These are phyloP conservation scores for Aspidoscelis tigris DNA, from an alignment of 2,113 vertebrate genomes.

Conservation along the genomic window DNA sequence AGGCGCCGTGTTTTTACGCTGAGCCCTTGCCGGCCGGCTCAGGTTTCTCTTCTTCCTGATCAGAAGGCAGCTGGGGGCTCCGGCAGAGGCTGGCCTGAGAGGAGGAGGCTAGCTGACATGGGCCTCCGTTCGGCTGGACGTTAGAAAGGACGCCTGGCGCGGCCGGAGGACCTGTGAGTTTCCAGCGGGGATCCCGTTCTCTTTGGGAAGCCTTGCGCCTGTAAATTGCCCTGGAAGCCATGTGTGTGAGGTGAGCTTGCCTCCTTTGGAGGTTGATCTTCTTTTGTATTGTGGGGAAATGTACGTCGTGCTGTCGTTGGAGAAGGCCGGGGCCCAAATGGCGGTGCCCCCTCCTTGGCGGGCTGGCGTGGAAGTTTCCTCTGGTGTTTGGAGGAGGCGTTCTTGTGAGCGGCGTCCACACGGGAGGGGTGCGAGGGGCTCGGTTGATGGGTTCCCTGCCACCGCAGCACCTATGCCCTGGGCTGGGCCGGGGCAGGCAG, in stretches of 20 bases:
- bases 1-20: not conserved
- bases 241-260: not conserved
- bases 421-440: not conserved
- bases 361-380: too few relatives aligned
- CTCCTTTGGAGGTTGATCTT: too few relatives aligned
- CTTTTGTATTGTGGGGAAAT: too few relatives aligned
- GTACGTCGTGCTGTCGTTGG: too few relatives aligned
- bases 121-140: not conserved
- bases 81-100: conserved; percentile 8
- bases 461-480: not conserved
- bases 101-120: not conserved
- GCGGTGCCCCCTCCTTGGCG: too few relatives aligned
- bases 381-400: not conserved
- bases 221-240: not conserved
- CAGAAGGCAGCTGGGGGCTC: fast-evolving
- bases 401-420: fast-evolving
- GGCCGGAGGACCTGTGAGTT: not conserved
- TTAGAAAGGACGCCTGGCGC: fast-evolving
- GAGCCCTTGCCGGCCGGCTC: conserved; percentile 6
- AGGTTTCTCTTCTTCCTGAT: not conserved
- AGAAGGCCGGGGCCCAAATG: too few relatives aligned
- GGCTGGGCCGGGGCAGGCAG: not conserved
- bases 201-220: not conserved
- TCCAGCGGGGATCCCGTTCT: fast-evolving
- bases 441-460: fast-evolving